Percentiles rank a stretch among this genome's conserved stretches.
Conservation (phyloP, 2,113 vertebrate genomes). For the Alces alces region DNA sequence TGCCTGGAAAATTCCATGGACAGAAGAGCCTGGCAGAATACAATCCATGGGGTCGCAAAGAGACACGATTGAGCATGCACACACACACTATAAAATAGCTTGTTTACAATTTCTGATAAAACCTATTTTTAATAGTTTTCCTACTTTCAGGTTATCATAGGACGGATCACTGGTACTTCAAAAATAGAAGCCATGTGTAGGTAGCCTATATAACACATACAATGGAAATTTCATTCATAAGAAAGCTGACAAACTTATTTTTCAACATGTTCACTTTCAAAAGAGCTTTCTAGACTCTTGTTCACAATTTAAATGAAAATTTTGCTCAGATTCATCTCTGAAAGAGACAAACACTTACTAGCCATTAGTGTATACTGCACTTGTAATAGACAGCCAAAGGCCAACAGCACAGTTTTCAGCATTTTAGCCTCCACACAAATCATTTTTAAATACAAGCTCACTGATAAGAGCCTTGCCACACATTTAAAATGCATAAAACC, state of each 20-base stretch:
- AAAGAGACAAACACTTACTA: conserved; percentile 31
- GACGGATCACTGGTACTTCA: neutral
- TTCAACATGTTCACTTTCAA: neutral
- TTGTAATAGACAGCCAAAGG: neutral
- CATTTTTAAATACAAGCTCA: neutral
- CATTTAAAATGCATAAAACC: neutral
- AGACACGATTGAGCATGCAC: neutral
- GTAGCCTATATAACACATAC: neutral
- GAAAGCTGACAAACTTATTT: conserved; percentile 54
- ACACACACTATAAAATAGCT: neutral
- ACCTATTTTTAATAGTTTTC: neutral
- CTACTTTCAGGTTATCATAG: neutral
- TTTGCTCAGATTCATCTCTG: conserved; percentile 33
- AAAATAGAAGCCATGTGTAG: conserved; percentile 7
- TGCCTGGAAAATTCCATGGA: neutral
- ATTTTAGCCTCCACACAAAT: neutral
- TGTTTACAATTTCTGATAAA: neutral
- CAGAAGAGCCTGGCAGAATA: neutral
- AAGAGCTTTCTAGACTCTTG: conserved; percentile 34
- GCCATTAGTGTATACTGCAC: neutral
- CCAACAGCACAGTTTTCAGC: neutral
- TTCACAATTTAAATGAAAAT: conserved; percentile 46
- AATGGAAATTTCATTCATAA: neutral
- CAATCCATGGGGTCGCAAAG: neutral
- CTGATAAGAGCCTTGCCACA: neutral